A percentile compares a stretch with the other conserved stretches of the same genome.
Conservation (phyloP, 2,888 invertebrate genomes). For the Campoplex capitator region DNA sequence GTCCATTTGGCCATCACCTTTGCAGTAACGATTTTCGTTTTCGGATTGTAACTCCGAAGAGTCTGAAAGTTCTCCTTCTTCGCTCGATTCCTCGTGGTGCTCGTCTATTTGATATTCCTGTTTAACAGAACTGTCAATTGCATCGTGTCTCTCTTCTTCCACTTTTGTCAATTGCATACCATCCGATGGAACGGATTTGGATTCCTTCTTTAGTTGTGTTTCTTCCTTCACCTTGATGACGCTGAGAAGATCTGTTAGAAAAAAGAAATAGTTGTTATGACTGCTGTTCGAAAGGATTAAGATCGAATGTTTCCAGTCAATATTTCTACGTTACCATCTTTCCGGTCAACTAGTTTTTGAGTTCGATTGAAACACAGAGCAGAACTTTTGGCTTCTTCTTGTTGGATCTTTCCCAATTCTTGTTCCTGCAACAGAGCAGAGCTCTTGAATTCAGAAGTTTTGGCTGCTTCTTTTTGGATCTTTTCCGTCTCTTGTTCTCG, state of each 20-base stretch:
- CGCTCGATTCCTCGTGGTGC: background rate
- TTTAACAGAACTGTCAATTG: slow-evolving; percentile 3
- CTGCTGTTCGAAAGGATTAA: too few relatives aligned
- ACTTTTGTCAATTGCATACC: background rate
- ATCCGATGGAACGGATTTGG: background rate
- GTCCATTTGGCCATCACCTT: slow-evolving; percentile 41
- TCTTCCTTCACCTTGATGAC: background rate
- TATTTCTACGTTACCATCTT: background rate
- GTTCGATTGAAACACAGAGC: background rate
- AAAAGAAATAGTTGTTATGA: background rate
- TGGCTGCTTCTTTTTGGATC: slow-evolving; percentile 40
- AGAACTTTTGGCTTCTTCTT: too few relatives aligned
- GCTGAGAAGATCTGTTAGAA: background rate
- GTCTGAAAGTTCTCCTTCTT: background rate
- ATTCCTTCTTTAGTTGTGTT: background rate
- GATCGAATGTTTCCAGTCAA: too few relatives aligned
- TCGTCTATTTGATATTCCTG: background rate
- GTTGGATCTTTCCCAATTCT: too few relatives aligned
- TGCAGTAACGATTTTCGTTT: slow-evolving; percentile 4
- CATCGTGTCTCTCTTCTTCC: slow-evolving; percentile 16
- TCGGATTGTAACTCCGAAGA: background rate
- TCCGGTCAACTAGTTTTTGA: background rate
- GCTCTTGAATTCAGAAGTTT: background rate
- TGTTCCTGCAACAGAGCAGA: background rate
- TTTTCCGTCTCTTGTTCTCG: slow-evolving; percentile 67